Evolutionary conservation across 2,113 vertebrate genomes (phyloP).

Genomic region (Oreamnos americanus): DNA sequence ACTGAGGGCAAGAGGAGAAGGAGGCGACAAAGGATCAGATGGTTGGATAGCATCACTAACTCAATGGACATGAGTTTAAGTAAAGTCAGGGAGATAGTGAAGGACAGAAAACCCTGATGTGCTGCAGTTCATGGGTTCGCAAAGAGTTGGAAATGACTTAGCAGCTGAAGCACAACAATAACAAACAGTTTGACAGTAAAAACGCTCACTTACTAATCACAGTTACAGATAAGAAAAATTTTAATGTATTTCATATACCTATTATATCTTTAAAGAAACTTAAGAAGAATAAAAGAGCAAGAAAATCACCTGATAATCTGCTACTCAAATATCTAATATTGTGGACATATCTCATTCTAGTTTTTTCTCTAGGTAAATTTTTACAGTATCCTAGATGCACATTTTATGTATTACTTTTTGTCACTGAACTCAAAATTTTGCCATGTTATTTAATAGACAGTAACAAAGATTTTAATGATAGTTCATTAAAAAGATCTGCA

Average conservation of each 20-base stretch:
- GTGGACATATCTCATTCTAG: neutral
- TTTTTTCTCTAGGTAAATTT: neutral
- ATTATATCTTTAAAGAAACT: constrained; percentile 3
- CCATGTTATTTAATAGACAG: neutral
- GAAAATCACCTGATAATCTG: neutral
- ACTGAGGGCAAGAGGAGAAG: neutral
- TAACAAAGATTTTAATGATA: neutral
- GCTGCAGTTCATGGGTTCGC: accelerated
- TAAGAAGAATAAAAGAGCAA: neutral
- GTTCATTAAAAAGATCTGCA: neutral
- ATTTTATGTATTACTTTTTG: neutral
- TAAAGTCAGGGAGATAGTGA: neutral
- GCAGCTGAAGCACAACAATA: neutral
- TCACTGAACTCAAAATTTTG: constrained; percentile 8
- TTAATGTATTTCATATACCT: neutral
- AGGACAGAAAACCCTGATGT: neutral
- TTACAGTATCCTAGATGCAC: neutral
- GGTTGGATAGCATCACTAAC: neutral
- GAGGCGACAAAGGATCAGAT: neutral
- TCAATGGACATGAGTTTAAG: neutral
- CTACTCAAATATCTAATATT: neutral
- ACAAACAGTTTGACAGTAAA: neutral
- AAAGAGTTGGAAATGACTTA: neutral
- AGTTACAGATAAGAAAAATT: neutral
- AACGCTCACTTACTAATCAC: neutral